Evolutionary conservation across 2,113 vertebrate genomes (phyloP).

Genomic region (Sylvilagus bachmani): DNA sequence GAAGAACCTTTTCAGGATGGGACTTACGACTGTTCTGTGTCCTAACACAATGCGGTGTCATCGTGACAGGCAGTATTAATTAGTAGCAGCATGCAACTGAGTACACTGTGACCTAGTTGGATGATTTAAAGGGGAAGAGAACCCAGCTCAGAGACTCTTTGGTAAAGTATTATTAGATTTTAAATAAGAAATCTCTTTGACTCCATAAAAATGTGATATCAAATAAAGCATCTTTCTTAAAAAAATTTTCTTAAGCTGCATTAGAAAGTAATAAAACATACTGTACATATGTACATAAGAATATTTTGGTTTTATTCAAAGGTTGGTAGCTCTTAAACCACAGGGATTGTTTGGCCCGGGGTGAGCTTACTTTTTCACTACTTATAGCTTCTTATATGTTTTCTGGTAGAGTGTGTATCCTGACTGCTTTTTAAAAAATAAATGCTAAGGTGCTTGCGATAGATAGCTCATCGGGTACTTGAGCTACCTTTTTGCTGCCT

Average conservation of each 20-base stretch:
- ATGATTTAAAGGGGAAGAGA: slow-evolving; percentile 60
- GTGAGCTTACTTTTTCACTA: slow-evolving; percentile 74
- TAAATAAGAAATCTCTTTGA: slow-evolving; percentile 73
- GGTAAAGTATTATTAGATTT: slow-evolving; percentile 71
- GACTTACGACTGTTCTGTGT: slow-evolving; percentile 95
- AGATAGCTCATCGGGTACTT: slow-evolving; percentile 38
- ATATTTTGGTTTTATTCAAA: slow-evolving; percentile 75
- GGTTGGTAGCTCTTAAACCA: slow-evolving; percentile 53
- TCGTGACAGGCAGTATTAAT: slow-evolving; percentile 64
- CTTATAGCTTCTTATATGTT: slow-evolving; percentile 41
- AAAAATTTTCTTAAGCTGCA: slow-evolving; percentile 69
- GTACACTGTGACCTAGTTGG: slow-evolving; percentile 61
- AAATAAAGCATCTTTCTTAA: slow-evolving; percentile 76
- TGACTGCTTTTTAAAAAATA: slow-evolving; percentile 52
- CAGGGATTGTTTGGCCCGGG: slow-evolving; percentile 40
- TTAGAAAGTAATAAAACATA: slow-evolving; percentile 75
- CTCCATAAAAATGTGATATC: slow-evolving; percentile 78
- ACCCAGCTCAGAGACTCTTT: slow-evolving; percentile 55
- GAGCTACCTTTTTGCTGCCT: slow-evolving; percentile 34
- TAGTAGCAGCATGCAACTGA: slow-evolving; percentile 35
- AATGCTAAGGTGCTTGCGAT: slow-evolving; percentile 72
- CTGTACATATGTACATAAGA: slow-evolving; percentile 59
- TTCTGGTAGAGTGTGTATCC: slow-evolving; percentile 29
- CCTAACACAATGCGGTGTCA: slow-evolving; percentile 85
- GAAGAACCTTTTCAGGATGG: slow-evolving; percentile 93